Percentiles rank a stretch among this genome's conserved stretches.
These are phyloP conservation scores for Chalcosyrphus nemorum DNA, from an alignment of 2,888 invertebrate genomes.

Conservation along the genomic window DNA sequence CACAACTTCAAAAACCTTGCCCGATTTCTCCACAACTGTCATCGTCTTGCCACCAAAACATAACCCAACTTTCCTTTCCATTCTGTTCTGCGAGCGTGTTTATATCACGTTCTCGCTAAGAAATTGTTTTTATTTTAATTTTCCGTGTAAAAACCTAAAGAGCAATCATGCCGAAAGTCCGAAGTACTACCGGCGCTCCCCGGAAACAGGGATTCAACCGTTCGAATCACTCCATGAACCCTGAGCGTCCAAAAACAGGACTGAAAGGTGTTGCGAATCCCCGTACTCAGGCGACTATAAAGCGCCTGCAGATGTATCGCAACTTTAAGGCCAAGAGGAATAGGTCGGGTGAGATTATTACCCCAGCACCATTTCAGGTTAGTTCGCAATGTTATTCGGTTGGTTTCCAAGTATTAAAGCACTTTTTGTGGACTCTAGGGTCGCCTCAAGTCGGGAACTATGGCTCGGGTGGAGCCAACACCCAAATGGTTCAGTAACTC, in stretches of 20 bases:
- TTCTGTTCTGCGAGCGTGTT: slow-evolving; percentile 54
- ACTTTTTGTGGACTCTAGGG: slow-evolving; percentile 82
- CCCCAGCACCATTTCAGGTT: slow-evolving; percentile 96
- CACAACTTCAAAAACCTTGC: not conserved
- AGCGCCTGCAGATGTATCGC: slow-evolving; percentile 98
- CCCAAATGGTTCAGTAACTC: slow-evolving; percentile 99
- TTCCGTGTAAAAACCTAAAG: not conserved
- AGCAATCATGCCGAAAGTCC: slow-evolving; percentile 88
- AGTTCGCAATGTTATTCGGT: slow-evolving; percentile 10
- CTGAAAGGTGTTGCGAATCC: slow-evolving; percentile 93
- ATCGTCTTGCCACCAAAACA: slow-evolving; percentile 16
- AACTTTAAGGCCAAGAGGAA: slow-evolving; percentile 98
- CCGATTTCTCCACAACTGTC: slow-evolving; percentile 16
- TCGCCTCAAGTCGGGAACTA: slow-evolving; percentile 92
- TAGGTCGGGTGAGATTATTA: slow-evolving; percentile 93
- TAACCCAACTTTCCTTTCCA: slow-evolving; percentile 58
- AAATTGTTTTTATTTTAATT: not conserved
- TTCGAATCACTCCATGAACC: slow-evolving; percentile 97
- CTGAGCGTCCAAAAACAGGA: slow-evolving; percentile 90
- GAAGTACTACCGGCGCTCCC: slow-evolving; percentile 88
- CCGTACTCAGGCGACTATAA: slow-evolving; percentile 96
- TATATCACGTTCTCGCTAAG: slow-evolving; percentile 35
- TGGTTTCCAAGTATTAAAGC: not conserved
- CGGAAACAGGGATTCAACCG: slow-evolving; percentile 92
- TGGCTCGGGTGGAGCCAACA: slow-evolving; percentile 97